phyloP scores from a whole-genome alignment of 2,888 invertebrate genomes.

The Tetropium fuscum region DNA sequence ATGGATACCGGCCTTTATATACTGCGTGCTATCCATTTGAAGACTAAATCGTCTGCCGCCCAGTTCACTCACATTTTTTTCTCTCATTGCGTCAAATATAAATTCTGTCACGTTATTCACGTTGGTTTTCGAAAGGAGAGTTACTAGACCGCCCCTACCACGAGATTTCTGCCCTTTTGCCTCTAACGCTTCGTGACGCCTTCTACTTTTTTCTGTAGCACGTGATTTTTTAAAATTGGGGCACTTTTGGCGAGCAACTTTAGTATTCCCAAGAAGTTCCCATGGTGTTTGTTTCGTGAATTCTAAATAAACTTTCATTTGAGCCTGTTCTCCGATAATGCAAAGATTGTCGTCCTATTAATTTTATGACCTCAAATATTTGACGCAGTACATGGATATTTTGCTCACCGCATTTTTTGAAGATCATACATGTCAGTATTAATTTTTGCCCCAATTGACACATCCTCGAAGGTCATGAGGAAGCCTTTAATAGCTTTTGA shows the following conservation, averaged over 20 bases:
- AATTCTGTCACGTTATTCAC: not conserved
- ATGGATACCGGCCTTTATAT: no score
- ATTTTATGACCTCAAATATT: slow-evolving; percentile 1
- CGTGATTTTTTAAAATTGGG: not conserved
- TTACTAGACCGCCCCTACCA: not conserved
- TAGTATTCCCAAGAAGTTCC: not conserved
- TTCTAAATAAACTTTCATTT: not conserved
- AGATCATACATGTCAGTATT: not conserved
- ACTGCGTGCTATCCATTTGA: not conserved
- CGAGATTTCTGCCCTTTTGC: not conserved
- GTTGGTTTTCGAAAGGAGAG: not conserved
- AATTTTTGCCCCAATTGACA: not conserved
- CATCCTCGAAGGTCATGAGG: not conserved
- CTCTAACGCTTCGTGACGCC: not conserved
- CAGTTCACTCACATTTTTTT: not conserved
- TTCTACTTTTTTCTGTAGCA: not conserved
- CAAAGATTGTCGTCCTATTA: not conserved
- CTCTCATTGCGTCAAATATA: not conserved
- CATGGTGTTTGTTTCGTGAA: not conserved
- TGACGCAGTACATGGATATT: not conserved
- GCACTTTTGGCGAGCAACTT: not conserved
- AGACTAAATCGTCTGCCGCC: not conserved
- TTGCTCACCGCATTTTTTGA: not conserved
- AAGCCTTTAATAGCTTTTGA: not conserved
- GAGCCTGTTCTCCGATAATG: not conserved